phyloP scores from a whole-genome alignment of 2,797 vertebrate species.

The Chelidonichthys spinosus region DNA sequence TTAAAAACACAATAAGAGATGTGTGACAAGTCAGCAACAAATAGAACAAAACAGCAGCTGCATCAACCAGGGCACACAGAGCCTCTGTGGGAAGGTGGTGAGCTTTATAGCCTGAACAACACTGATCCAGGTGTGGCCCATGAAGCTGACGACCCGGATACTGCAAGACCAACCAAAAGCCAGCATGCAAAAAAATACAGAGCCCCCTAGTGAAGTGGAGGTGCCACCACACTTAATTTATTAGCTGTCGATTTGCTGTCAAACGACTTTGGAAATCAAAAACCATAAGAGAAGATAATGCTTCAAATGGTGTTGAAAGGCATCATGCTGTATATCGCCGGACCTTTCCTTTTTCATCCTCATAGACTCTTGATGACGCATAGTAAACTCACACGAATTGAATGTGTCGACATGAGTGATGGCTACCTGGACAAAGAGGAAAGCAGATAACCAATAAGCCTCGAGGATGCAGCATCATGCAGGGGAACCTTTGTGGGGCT shows the following conservation, averaged over 20 bases:
- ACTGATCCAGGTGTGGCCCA: not conserved
- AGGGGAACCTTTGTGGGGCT: not conserved
- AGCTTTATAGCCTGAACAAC: not conserved
- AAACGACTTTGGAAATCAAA: not conserved
- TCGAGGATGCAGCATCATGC: slow-evolving; percentile 1
- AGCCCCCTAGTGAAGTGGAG: not conserved
- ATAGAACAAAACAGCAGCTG: not conserved
- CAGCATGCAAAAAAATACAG: not conserved
- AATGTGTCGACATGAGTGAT: too few species aligned
- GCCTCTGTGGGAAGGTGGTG: not conserved
- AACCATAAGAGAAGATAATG: not conserved
- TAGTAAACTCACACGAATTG: not conserved
- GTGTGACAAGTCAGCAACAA: not conserved
- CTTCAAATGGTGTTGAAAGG: not conserved
- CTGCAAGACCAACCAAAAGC: not conserved
- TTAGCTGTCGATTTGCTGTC: not conserved
- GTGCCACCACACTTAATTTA: not conserved
- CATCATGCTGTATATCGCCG: not conserved
- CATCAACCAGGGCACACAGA: not conserved
- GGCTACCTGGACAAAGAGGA: not conserved
- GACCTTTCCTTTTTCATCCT: too few species aligned
- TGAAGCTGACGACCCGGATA: not conserved
- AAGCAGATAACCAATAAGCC: not conserved
- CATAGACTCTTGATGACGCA: not conserved
- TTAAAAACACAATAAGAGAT: not conserved